phyloP scores from a whole-genome alignment of 2,113 vertebrate species.

The Corythornis cristatus region DNA sequence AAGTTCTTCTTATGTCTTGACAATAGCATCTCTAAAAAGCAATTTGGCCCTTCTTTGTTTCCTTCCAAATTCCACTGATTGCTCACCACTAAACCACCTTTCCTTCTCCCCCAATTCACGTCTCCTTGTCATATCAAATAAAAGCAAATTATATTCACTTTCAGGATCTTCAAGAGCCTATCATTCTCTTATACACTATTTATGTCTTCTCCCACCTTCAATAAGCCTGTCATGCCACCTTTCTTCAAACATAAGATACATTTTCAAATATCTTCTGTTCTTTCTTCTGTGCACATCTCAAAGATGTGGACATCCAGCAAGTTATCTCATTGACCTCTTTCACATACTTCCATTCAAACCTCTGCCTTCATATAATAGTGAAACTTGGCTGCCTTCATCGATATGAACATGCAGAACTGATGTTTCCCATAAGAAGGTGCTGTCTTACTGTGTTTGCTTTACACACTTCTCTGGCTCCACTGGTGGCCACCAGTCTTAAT shows the following conservation, averaged over 20 bases:
- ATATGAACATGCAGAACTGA: neutral
- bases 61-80: neutral
- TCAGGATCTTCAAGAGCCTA: neutral
- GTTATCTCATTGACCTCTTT: neutral
- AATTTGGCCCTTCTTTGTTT: neutral
- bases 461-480: neutral
- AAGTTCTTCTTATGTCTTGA: neutral
- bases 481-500: neutral
- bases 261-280: conserved; percentile 43
- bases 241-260: conserved; percentile 21
- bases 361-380: neutral
- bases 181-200: conserved; percentile 37
- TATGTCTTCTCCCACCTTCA: conserved; percentile 28
- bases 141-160: conserved; percentile 35
- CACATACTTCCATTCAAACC: neutral
- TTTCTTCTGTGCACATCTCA: neutral
- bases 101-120: neutral
- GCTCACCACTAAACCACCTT: neutral
- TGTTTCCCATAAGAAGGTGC: neutral
- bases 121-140: conserved; percentile 21
- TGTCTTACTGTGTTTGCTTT: neutral
- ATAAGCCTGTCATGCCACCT: neutral
- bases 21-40: neutral
- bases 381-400: neutral
- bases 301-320: neutral